Evolutionary conservation across 2,797 vertebrate genomes (phyloP).

Genomic region (Calcarius lapponicus): DNA sequence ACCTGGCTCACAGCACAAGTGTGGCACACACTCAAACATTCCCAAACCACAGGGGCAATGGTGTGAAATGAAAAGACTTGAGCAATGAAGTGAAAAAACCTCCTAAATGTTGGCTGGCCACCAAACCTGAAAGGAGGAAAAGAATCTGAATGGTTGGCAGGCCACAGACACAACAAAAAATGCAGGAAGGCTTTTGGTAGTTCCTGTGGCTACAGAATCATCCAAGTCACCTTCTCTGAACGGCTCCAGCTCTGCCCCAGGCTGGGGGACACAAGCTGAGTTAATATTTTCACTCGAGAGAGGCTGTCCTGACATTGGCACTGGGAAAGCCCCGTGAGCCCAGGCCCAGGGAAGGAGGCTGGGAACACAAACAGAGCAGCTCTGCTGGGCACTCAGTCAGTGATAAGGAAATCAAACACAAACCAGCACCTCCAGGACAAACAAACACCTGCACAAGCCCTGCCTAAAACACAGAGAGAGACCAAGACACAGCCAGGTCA

Average conservation of each 20-base stretch:
- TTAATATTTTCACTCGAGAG: accelerated
- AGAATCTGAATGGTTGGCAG: neutral
- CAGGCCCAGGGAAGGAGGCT: neutral
- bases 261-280: accelerated
- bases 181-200: neutral
- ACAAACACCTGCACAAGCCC: neutral
- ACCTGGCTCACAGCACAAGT: neutral
- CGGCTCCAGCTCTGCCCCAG: accelerated
- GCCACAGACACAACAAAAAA: neutral
- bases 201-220: neutral
- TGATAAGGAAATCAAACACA: neutral
- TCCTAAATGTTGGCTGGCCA: neutral
- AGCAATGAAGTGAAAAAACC: neutral
- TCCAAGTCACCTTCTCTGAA: accelerated
- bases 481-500: neutral
- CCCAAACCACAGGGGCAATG: accelerated
- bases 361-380: neutral
- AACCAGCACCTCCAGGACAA: neutral
- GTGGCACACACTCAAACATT: accelerated
- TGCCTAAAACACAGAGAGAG: neutral
- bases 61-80: neutral
- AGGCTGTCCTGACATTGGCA: accelerated
- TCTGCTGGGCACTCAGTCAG: accelerated
- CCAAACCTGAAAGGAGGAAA: neutral
- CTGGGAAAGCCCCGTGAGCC: accelerated